These are phyloP conservation scores for Eurois occulta DNA, from an alignment of 2,888 invertebrate species.

Conservation along the genomic window DNA sequence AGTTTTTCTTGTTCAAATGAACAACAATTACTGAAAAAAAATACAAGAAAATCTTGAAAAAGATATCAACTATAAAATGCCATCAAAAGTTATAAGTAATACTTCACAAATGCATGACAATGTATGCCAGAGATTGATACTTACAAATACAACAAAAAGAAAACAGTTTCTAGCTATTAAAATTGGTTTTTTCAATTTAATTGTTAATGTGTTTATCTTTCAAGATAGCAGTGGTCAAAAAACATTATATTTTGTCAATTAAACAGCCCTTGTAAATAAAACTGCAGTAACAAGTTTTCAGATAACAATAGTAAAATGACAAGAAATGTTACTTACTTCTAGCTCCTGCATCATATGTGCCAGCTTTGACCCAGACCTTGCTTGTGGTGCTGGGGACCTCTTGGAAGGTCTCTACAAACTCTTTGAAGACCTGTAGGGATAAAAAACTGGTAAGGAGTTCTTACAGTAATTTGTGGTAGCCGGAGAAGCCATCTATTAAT, in stretches of 20 bases:
- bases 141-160: neutral
- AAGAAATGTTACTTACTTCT: conserved; percentile 91
- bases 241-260: neutral
- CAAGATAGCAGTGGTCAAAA: neutral
- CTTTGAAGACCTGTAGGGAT: conserved; percentile 95
- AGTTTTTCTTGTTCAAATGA: too few relatives aligned
- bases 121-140: neutral
- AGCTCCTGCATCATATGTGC: conserved; percentile 98
- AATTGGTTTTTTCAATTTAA: neutral
- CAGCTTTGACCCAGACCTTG: conserved; percentile 99
- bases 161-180: too few relatives aligned
- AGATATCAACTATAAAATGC: neutral
- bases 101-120: neutral
- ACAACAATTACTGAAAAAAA: neutral
- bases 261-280: neutral
- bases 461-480: neutral
- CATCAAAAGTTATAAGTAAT: neutral
- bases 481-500: neutral
- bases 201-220: neutral
- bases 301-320: neutral
- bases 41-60: too few relatives aligned
- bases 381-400: conserved; percentile 94
- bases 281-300: neutral
- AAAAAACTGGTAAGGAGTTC: neutral
- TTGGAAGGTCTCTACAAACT: conserved; percentile 99